Base-by-base conservation (phyloP, 1,140 invertebrate genomes). In the Limonius californicus region DNA sequence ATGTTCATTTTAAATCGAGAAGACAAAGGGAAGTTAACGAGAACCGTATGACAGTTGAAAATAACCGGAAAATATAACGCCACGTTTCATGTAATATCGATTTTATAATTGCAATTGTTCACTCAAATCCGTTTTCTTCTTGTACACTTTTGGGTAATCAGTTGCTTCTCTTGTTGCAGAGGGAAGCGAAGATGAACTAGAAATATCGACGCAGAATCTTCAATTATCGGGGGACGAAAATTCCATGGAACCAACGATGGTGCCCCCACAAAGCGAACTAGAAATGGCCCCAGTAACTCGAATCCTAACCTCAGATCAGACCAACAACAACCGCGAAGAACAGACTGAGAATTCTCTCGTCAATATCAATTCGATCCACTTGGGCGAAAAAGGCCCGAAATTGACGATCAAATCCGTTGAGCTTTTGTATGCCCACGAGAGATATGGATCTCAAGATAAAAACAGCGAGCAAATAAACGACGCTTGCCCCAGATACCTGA, bases 151-250 rank as follows among this genome's bases (percentile, higher is more conserved):
- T n/a, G n/a, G n/a, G n/a, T n/a, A n/a, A n/a, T n/a, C n/a, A n/a
- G n/a, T n/a, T 27, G 12, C 16, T 54, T 65, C 70, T 59, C 61
- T 54, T 62, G 15, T 74, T 68, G 3, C 68, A 80, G 79, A 78
- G 72, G 78, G 77, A 57, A 78, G 75, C 58, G 78, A 79, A 64
- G 80, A 81, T 71, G 80, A 81, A 68, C 75, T 77, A 73, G 79
- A 80, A 67, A 69, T 74, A 57, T 72, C 72, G 4, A 61, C 62
- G 1, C 53, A 65, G 56, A 54, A 59, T 39, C 54, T 60, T 21
- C 30, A 70, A 18, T 43, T 18, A 9, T 35, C 53, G 20, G 53
- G 62, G 27, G 63, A 70, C 50, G 63, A 65, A 15, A 61, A 65
- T 55, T 66, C 68, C 47, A 71, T 70, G 69, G 70, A 71, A 56